Evolutionary conservation across 1,140 invertebrate genomes (phyloP), one percentile per base, ranked within the genome.

Genomic region (Odontomachus brunneus): DNA sequence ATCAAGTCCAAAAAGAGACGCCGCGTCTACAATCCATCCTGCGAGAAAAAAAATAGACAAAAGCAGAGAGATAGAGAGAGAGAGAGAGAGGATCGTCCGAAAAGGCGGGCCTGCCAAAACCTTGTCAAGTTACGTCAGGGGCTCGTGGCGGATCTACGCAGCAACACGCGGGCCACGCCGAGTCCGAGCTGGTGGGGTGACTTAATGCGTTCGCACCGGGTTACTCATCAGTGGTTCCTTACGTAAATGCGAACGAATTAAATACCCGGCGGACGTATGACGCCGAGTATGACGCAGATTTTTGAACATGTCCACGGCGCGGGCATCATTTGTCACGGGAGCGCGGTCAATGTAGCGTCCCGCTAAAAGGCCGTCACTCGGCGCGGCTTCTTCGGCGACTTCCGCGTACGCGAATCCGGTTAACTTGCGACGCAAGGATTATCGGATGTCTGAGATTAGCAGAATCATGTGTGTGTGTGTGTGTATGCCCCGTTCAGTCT

Each of bases 41-140:
- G 67, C 38, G 55, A 38, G 38, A 29, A 12, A 72, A 17, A 22
- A 73, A 19, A 44, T 22, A 71, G 26, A 24, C 3, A 44, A 4
- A 33, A 5, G 5, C 29, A 5, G 29, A 11, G 38, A 44, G 38
- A 11, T 0, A 11, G 9, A 11, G 9, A 11, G 38, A 44, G 29
- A 33, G n/a, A 51, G 17, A 33, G 19, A 22, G 14, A 38, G 29
- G 38, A 11, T 1, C 33, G 38, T 66, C 3, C 15, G 29, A 53
- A 53, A 49, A 48, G 5, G 1, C 17, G 22, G 19, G 33, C 60
- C 65, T 89, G 88, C 88, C 88, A 88, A 89, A 84, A 75, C 29
- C 63, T 82, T 78, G 78, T 84, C 82, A 84, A 38, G 48, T 83
- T 84, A 63, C 74, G 86, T 88, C 88, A 89, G 63, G 67, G 59